These are phyloP conservation scores for Rhinoraja longicauda DNA, from an alignment of 2,797 vertebrate species.

Conservation along the genomic window DNA sequence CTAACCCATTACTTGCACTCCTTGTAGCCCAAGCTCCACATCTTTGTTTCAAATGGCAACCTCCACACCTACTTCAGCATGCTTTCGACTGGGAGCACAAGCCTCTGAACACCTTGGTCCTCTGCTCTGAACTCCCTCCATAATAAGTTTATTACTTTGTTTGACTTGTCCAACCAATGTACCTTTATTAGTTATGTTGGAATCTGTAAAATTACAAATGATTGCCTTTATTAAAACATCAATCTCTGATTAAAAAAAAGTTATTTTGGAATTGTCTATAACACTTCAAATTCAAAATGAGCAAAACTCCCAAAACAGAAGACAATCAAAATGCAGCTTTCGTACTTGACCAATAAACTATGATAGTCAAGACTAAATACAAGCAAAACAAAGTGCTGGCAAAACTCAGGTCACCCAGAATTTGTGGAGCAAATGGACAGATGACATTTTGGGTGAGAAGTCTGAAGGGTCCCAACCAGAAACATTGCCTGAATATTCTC, in stretches of 20 bases:
- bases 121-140: background rate
- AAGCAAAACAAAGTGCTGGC: background rate
- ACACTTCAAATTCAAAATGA: background rate
- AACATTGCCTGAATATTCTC: no score
- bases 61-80: background rate
- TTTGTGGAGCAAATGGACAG: no score
- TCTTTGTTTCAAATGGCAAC: background rate
- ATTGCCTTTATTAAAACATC: background rate
- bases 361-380: no score
- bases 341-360: background rate
- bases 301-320: background rate
- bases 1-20: background rate
- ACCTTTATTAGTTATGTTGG: background rate
- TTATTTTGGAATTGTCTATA: background rate
- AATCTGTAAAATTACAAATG: background rate
- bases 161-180: background rate
- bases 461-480: no score
- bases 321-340: background rate
- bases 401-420: background rate
- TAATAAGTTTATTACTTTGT: background rate
- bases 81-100: background rate
- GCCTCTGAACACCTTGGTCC: background rate
- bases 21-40: background rate
- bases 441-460: no score
- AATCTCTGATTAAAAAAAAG: background rate